Evolutionary conservation across 1,140 invertebrate species (phyloP).

Genomic region (Zaprionus tsacasi): DNA sequence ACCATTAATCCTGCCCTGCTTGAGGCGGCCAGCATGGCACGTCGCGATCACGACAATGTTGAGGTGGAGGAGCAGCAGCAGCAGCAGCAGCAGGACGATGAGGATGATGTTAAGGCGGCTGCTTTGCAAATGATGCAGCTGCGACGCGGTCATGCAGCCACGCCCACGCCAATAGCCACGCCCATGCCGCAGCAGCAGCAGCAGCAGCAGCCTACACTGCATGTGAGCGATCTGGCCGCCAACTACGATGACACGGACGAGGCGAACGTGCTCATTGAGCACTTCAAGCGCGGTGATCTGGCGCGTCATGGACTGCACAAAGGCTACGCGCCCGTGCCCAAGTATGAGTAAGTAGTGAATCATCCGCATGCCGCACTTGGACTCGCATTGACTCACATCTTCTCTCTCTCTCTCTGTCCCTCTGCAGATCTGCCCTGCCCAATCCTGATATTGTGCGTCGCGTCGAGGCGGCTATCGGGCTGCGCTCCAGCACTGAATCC

Average conservation of each 20-base stretch:
- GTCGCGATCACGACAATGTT: constrained; percentile 52
- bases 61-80: not conserved
- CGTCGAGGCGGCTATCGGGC: constrained; percentile 89
- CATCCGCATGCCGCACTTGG: not conserved
- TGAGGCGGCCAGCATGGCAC: constrained; percentile 84
- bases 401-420: constrained; percentile 20
- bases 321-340: constrained; percentile 76
- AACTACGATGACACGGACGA: constrained; percentile 78
- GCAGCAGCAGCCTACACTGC: constrained; percentile 44
- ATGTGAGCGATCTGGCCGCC: constrained; percentile 66
- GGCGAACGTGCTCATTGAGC: constrained; percentile 75
- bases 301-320: constrained; percentile 74
- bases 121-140: constrained; percentile 73
- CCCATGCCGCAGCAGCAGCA: constrained; percentile 14
- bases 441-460: constrained; percentile 89
- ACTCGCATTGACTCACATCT: not conserved
- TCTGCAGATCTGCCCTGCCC: constrained; percentile 83
- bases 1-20: constrained; percentile 85
- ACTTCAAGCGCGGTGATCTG: constrained; percentile 75
- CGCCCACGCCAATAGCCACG: constrained; percentile 34
- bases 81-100: constrained; percentile 37
- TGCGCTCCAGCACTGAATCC: constrained; percentile 86
- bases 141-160: constrained; percentile 54
- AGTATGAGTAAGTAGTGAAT: constrained; percentile 73
- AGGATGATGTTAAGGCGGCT: constrained; percentile 61